Percentiles rank a stretch among this genome's conserved stretches.
Evolutionary conservation across 2,797 vertebrate species (phyloP).

Genomic region (Lerista edwardsae): DNA sequence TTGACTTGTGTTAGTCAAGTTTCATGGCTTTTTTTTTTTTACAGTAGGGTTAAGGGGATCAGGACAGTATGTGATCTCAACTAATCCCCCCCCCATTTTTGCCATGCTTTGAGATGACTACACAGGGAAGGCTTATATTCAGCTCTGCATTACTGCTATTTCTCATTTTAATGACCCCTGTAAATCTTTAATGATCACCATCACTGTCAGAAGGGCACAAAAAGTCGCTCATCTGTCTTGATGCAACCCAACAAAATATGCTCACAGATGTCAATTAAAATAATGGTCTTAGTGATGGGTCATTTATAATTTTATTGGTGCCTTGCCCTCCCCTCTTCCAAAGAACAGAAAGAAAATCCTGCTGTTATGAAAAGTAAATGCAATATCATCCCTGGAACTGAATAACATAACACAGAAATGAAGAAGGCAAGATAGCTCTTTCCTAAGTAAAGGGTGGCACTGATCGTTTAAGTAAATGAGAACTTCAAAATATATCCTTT

Average conservation of each 20-base stretch:
- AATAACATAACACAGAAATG: constrained; percentile 38
- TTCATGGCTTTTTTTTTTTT: not conserved
- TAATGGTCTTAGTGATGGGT: constrained; percentile 51
- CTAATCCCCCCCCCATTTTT: constrained; percentile 21
- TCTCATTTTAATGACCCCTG: constrained; percentile 70
- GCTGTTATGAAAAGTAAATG: constrained; percentile 25
- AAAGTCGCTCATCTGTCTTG: constrained; percentile 45
- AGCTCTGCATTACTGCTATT: constrained; percentile 58
- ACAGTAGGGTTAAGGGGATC: constrained; percentile 40
- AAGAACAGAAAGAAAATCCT: constrained; percentile 38
- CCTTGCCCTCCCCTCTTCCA: constrained; percentile 31
- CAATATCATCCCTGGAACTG: constrained; percentile 40
- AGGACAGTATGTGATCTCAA: not conserved
- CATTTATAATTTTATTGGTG: constrained; percentile 51
- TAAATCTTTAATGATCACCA: constrained; percentile 68
- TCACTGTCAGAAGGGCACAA: constrained; percentile 62
- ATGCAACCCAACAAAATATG: constrained; percentile 49
- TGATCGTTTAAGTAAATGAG: constrained; percentile 40
- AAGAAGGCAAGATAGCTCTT: constrained; percentile 27
- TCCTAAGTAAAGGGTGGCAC: constrained; percentile 37
- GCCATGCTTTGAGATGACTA: constrained; percentile 46
- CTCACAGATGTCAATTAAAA: constrained; percentile 64
- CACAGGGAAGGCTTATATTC: constrained; percentile 47
- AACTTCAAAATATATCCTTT: constrained; percentile 6
- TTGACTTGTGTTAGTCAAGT: not conserved